Percentiles rank a stretch among this genome's conserved stretches.
Evolutionary conservation across 2,113 vertebrate genomes (phyloP).

Genomic region (Parus major): DNA sequence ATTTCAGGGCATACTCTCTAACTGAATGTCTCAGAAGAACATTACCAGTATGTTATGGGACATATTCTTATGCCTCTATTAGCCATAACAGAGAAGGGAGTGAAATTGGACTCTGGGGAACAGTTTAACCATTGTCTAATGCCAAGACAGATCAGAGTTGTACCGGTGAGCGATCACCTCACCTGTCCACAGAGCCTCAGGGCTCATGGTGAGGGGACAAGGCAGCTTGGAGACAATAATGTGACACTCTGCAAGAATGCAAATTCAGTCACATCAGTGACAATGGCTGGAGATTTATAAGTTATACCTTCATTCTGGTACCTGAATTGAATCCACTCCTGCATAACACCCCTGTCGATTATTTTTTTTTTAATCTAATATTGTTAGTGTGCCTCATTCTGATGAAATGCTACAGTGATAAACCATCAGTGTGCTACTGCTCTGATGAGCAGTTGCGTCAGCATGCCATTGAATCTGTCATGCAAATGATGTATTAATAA

Average conservation of each 20-base stretch:
- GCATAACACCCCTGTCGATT: neutral
- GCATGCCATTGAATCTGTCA: slow-evolving; percentile 51
- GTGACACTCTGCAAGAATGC: neutral
- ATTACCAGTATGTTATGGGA: neutral
- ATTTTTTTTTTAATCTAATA: slow-evolving; percentile 25
- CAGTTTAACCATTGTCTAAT: neutral
- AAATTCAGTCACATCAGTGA: neutral
- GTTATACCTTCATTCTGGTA: neutral
- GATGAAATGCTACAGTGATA: slow-evolving; percentile 45
- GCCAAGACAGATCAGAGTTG: neutral
- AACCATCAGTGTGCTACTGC: slow-evolving; percentile 33
- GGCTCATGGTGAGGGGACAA: neutral
- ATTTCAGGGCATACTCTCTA: neutral
- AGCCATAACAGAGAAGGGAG: neutral
- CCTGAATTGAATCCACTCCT: slow-evolving; percentile 20
- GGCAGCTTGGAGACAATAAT: neutral
- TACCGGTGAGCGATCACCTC: neutral
- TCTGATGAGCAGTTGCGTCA: slow-evolving; percentile 66
- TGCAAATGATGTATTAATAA: slow-evolving; percentile 56
- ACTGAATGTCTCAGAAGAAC: neutral
- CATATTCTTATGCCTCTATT: neutral
- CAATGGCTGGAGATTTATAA: neutral
- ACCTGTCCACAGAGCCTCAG: neutral
- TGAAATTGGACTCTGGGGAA: neutral
- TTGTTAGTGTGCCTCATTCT: slow-evolving; percentile 32